Conservation (phyloP, 1,140 invertebrate genomes). For the Saccostrea glomerata region DNA sequence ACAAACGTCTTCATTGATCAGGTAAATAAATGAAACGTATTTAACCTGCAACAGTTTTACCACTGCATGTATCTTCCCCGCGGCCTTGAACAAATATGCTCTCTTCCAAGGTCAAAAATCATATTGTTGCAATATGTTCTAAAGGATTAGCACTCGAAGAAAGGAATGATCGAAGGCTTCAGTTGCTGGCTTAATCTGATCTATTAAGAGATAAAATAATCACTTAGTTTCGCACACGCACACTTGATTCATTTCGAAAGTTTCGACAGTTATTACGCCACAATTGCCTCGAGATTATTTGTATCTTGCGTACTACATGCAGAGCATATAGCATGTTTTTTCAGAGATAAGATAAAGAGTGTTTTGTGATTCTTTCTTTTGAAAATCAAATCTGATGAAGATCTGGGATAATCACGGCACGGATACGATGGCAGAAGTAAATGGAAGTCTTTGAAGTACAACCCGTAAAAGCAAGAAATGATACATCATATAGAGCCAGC, state of each 20-base stretch:
- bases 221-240: neutral
- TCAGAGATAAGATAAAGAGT: neutral
- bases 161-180: neutral
- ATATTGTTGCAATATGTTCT: neutral
- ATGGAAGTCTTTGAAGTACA: too few species aligned
- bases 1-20: constrained; percentile 82
- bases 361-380: neutral
- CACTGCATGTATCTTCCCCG: neutral
- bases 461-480: too few species aligned
- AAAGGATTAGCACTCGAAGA: neutral
- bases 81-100: neutral
- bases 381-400: neutral
- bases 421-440: too few species aligned
- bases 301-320: neutral
- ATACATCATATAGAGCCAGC: too few species aligned
- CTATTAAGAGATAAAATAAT: constrained; percentile 2
- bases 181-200: neutral
- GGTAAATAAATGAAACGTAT: constrained; percentile 61
- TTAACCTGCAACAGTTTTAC: neutral
- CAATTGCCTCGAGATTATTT: neutral
- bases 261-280: neutral
- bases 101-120: neutral
- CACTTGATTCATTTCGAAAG: neutral
- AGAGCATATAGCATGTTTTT: neutral
- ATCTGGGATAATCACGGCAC: neutral